Evolutionary conservation across 2,888 invertebrate genomes (phyloP).

Genomic region (Eupithecia subumbrata): DNA sequence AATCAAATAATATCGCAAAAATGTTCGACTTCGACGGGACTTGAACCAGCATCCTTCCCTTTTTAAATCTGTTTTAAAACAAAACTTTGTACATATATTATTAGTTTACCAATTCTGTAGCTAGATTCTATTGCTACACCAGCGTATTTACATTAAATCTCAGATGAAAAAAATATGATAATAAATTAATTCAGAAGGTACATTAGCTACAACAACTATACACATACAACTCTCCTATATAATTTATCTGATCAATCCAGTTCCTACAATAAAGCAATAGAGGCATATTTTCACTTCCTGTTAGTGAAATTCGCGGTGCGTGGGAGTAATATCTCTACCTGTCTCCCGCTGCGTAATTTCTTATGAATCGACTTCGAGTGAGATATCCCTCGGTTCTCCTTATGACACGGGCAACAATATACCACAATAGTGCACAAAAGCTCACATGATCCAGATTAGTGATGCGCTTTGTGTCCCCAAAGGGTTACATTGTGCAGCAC

Average conservation of each 20-base stretch:
- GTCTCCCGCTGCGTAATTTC: constrained; percentile 78
- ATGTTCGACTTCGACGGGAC: too few species aligned
- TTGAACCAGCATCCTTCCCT: too few species aligned
- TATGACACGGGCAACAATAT: constrained; percentile 59
- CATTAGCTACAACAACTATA: too few species aligned
- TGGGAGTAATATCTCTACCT: constrained; percentile 75
- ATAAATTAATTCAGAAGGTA: too few species aligned
- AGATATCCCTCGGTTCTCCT: constrained; percentile 72
- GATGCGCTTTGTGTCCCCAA: constrained; percentile 82
- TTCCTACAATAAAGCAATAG: constrained; percentile 41
- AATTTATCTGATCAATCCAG: not conserved
- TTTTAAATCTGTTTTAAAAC: too few species aligned
- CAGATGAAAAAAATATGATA: too few species aligned
- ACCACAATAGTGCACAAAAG: constrained; percentile 70
- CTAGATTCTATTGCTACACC: too few species aligned
- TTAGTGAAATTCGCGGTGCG: constrained; percentile 71
- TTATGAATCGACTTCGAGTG: constrained; percentile 82
- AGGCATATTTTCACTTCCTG: constrained; percentile 77
- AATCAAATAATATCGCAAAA: too few species aligned
- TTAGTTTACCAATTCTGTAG: too few species aligned
- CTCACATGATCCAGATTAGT: constrained; percentile 83
- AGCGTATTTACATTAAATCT: too few species aligned
- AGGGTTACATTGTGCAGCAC: constrained; percentile 78
- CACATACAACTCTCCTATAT: not conserved
- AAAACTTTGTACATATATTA: too few species aligned